A percentile compares a stretch with the other conserved stretches of the same genome.
phyloP scores from a whole-genome alignment of 2,888 invertebrate genomes.

The Megaustenia siamemsis region DNA sequence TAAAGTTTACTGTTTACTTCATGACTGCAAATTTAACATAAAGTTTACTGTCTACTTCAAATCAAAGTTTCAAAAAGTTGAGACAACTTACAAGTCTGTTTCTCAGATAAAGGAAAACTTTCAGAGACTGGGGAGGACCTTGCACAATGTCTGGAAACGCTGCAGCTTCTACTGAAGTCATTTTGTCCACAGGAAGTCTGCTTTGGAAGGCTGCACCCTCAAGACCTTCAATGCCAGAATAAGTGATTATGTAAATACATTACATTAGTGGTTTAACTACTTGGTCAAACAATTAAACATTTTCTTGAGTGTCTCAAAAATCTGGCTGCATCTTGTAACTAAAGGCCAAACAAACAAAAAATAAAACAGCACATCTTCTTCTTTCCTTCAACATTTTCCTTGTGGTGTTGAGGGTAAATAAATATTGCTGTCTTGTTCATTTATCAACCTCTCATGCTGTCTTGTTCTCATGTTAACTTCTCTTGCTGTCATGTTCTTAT shows the following conservation, averaged over 20 bases:
- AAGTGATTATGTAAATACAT: neutral
- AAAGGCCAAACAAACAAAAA: neutral
- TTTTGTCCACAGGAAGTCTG: constrained; percentile 94
- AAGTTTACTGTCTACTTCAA: too few relatives aligned
- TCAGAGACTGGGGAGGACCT: constrained; percentile 89
- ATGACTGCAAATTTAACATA: too few relatives aligned
- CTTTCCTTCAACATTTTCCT: too few relatives aligned
- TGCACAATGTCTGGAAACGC: constrained; percentile 95
- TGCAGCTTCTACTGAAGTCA: constrained; percentile 95
- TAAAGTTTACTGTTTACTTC: too few relatives aligned
- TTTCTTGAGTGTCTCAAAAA: too few relatives aligned
- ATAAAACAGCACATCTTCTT: neutral
- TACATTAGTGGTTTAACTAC: neutral
- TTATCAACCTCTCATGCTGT: too few relatives aligned
- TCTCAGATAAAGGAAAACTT: constrained; percentile 93
- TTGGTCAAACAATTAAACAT: neutral
- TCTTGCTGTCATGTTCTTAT: too few relatives aligned
- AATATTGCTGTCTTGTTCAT: too few relatives aligned
- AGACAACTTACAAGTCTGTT: constrained; percentile 87
- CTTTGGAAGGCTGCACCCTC: constrained; percentile 89
- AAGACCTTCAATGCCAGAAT: constrained; percentile 83
- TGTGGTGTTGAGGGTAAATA: too few relatives aligned
- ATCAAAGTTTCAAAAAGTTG: too few relatives aligned
- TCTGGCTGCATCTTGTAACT: neutral
- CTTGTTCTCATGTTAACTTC: too few relatives aligned